Evolutionary conservation across 2,888 invertebrate species (phyloP).

Genomic region (Standfussiana lucernea): DNA sequence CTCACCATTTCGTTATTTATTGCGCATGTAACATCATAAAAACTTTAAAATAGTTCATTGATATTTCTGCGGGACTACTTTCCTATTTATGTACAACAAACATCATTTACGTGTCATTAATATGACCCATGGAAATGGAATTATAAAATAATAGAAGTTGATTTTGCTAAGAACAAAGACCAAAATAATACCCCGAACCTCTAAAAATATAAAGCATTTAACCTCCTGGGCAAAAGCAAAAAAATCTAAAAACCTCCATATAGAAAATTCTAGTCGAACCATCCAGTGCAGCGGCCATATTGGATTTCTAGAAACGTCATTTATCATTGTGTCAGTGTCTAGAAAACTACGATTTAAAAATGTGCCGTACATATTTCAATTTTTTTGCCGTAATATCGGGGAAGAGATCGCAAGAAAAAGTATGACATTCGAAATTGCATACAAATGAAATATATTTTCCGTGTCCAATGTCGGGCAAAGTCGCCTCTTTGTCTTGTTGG

Average conservation of each 20-base stretch:
- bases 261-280: constrained; percentile 23
- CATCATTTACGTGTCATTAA: not conserved
- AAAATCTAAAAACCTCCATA: not conserved
- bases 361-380: constrained; percentile 57
- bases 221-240: not conserved
- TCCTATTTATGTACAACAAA: no score
- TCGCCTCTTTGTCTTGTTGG: constrained; percentile 20
- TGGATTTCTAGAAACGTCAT: constrained; percentile 54
- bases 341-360: constrained; percentile 55
- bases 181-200: not conserved
- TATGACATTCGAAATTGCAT: constrained; percentile 53
- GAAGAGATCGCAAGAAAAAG: constrained; percentile 43
- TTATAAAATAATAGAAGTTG: not conserved
- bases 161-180: not conserved
- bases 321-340: constrained; percentile 54
- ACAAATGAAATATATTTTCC: constrained; percentile 56
- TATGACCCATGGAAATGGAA: not conserved
- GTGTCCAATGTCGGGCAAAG: constrained; percentile 1
- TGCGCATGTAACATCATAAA: not conserved
- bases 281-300: constrained; percentile 42
- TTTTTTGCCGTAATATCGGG: constrained; percentile 46
- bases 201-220: constrained; percentile 2
- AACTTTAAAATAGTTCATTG: not conserved
- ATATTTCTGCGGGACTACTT: no score
- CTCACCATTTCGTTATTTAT: not conserved